Base-by-base conservation (phyloP, 2,797 vertebrate species). In the Gobionotothen gibberifrons region DNA sequence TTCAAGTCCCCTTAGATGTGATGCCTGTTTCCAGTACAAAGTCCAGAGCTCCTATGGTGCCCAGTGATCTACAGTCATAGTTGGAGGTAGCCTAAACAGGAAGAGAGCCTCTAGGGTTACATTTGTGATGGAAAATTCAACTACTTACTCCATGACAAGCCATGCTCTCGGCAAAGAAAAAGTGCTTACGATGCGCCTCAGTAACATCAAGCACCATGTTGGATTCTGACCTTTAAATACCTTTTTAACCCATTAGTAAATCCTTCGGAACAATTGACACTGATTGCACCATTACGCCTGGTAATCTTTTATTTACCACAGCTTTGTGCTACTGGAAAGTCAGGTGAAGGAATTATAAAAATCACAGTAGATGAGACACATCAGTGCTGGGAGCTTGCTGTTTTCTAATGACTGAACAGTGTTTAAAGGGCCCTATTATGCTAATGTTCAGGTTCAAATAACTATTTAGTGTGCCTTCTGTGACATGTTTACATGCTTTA, bases 51-150 rank as follows among this genome's bases (percentile, higher is more conserved):
- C 51, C 22, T 75, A 83, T 87, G 78, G 84, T 61, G 68, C 59
- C 21, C 67, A 69, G 81, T 73, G 81, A 82, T 80, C 60, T 43
- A 36, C 73, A 81, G 66, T 81, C 81, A 32, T 78, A 78, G 81
- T 81, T 84, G 80, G 81, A 79, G 81, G 84, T 75, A 74, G 74
- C 84, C 71, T 58, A 78, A 81, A 91, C 89, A 66, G 83, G 86
- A 90, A 87, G 79, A 64, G 64, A 75, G 74, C 69, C 81, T 88
- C 80, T 69, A 58, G 78, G 84, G 84, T 90, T 88, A 72, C 5
- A 72, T 74, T 86, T 84, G 85, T 85, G 75, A 90, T 92, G 92
- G 89, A 92, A 93, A 92, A 88, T 85, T 83, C 69, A 73, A 58
- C 73, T 39, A 62, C 69, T 87, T 74, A 64, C 60, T 86, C 59